Evolutionary conservation across 2,797 vertebrate genomes (phyloP).

Genomic region (Muscicapa comitata): DNA sequence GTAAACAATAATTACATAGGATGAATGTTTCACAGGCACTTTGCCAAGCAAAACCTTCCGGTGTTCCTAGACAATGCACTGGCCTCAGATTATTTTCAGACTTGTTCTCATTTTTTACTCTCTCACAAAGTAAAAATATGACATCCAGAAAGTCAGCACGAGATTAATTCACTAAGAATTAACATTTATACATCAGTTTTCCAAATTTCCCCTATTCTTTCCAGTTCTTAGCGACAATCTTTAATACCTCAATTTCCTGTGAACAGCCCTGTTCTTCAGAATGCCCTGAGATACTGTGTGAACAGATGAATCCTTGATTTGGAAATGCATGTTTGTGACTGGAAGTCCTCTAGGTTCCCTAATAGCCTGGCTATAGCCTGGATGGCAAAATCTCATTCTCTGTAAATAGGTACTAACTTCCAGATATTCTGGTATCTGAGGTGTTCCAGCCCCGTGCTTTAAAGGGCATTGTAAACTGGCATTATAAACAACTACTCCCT

Average conservation of each 20-base stretch:
- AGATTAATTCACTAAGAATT: neutral
- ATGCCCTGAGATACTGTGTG: neutral
- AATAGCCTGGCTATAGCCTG: neutral
- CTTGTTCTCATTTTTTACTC: neutral
- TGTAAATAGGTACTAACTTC: neutral
- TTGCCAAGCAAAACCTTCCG: neutral
- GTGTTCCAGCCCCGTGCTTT: neutral
- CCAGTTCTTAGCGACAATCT: neutral
- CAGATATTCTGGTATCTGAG: neutral
- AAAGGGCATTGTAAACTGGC: neutral
- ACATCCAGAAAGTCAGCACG: neutral
- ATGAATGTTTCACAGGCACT: neutral
- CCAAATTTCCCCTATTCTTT: neutral
- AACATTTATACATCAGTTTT: accelerated
- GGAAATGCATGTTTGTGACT: neutral
- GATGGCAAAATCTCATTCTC: neutral
- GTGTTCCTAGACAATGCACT: neutral
- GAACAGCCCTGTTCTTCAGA: neutral
- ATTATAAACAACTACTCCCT: neutral
- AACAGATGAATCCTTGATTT: neutral
- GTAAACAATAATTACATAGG: neutral
- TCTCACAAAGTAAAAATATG: neutral
- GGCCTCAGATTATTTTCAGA: neutral
- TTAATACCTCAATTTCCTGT: neutral
- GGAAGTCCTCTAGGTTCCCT: neutral